Evolutionary conservation across 2,797 vertebrate genomes (phyloP).

Genomic region (Gambelia wislizenii): DNA sequence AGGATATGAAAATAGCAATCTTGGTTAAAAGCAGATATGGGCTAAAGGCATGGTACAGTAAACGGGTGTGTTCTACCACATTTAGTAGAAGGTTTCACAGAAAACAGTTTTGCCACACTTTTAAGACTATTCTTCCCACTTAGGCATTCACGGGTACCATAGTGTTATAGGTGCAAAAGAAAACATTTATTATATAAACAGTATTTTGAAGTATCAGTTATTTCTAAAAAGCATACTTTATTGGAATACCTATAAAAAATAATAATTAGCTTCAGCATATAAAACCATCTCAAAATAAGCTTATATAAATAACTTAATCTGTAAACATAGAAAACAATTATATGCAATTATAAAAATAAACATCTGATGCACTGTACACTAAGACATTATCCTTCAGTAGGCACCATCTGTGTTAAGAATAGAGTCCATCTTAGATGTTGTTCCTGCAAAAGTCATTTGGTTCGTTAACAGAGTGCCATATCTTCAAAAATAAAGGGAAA

Average conservation of each 20-base stretch:
- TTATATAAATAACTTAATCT: constrained; percentile 81
- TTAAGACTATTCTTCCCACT: constrained; percentile 54
- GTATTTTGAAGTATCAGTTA: constrained; percentile 70
- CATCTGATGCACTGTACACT: constrained; percentile 74
- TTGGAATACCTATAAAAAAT: constrained; percentile 73
- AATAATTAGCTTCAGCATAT: constrained; percentile 75
- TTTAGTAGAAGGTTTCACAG: constrained; percentile 41
- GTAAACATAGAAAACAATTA: constrained; percentile 74
- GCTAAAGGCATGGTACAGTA: constrained; percentile 47
- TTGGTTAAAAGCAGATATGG: constrained; percentile 67
- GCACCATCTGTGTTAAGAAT: constrained; percentile 50
- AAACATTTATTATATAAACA: constrained; percentile 71
- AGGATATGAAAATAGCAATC: constrained; percentile 76
- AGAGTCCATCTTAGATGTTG: constrained; percentile 66
- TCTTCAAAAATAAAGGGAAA: constrained; percentile 52
- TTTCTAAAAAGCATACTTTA: constrained; percentile 69
- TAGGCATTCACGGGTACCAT: constrained; percentile 60
- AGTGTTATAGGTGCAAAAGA: constrained; percentile 72
- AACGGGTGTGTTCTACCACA: constrained; percentile 30
- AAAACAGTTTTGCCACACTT: constrained; percentile 37
- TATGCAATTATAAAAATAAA: constrained; percentile 81
- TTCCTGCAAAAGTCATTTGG: constrained; percentile 63
- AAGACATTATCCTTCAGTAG: constrained; percentile 73
- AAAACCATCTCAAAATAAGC: constrained; percentile 73
- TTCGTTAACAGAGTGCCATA: constrained; percentile 61